Evolutionary conservation across 2,888 invertebrate species (phyloP), one percentile per base, ranked within the genome.

Genomic region (Thereva unica): DNA sequence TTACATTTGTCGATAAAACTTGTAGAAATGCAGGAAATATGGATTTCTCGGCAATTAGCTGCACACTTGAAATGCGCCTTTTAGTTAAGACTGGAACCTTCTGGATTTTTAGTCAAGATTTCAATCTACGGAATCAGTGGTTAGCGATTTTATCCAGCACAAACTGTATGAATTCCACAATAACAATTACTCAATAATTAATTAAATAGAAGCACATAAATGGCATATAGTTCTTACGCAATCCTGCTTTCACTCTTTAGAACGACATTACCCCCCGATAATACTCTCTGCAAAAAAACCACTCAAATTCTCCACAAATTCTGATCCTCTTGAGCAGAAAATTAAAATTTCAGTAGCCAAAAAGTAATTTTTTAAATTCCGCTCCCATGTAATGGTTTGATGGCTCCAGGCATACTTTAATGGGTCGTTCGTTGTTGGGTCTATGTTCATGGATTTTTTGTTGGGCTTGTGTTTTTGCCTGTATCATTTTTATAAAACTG

Each of bases 401-500:
- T 50, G 10, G 49, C 61, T 50, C 34, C 12, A n/a, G 41, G 50
- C 61, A 41, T 12, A 50, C n/a, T 41, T 34, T 61, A 40, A 41
- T 49, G 40, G 45, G 50, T 23, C 34, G 50, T 10, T 41, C 37
- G 40, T 23, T 40, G 10, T 38, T 38, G 49, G 23, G 23, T 23
- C 2, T 23, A 23, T 23, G 23, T 23, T 23, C 23, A 23, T 23
- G 23, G 1, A 23, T 23, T 23, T 23, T 23, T 23, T 23, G 23
- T 23, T 23, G 23, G 23, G 1, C 23, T 23, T 23, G 2, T 23
- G 23, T 23, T 23, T 23, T 61, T 61, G 49, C n/a, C 34, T 45
- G 47, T 61, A 50, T 61, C 50, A 61, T 50, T 61, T 61, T 61
- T 40, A 50, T 61, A 61, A 61, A 61, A 41, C 41, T 50, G 50